Base-by-base conservation (phyloP, 2,797 vertebrate species). In the Sebastes wilsoni region DNA sequence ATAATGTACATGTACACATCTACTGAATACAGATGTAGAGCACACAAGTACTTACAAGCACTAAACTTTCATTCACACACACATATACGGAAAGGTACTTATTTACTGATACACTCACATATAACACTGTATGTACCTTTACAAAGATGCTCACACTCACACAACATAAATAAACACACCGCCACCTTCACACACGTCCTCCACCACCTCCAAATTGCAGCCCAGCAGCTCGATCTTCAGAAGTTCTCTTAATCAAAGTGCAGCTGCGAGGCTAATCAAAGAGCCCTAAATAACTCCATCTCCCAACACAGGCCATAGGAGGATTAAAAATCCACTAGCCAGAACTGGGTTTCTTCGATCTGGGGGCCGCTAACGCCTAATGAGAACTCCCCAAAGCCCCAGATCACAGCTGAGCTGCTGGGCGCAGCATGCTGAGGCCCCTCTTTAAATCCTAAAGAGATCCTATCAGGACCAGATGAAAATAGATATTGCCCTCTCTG, bases 311-410 rank as follows among this genome's bases (percentile, higher is more conserved):
- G 94, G 94, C 97, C 97, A 96, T 97, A 90, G 91, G 97, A 97
- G 97, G 98, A 99, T 99, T 99, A 99, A 98, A 99, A 98, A 99
- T 98, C 97, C 97, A 97, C 97, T 97, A 97, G 95, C 96, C 96
- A 97, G 96, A 96, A 97, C 95, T 96, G 96, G 89, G 95, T 95
- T 96, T 95, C 96, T 99, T 99, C 98, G 97, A 99, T 98, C 97
- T 94, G 38, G 95, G 95, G 89, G 84, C 90, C 77, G 87, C 92
- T 88, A 88, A 95, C 88, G 93, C 95, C 97, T 98, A 99, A 99
- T 98, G 97, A 98, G 97, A 98, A 98, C 95, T 98, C 97, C 97
- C 97, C 89, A 95, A 98, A 98, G 97, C 97, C 97, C 93, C 86
- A 96, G 97, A 99, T 99, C 98, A 98, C 97, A 98, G 97, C 94